Evolutionary conservation across 2,797 vertebrate species (phyloP).

Genomic region (Pristis pectinata): DNA sequence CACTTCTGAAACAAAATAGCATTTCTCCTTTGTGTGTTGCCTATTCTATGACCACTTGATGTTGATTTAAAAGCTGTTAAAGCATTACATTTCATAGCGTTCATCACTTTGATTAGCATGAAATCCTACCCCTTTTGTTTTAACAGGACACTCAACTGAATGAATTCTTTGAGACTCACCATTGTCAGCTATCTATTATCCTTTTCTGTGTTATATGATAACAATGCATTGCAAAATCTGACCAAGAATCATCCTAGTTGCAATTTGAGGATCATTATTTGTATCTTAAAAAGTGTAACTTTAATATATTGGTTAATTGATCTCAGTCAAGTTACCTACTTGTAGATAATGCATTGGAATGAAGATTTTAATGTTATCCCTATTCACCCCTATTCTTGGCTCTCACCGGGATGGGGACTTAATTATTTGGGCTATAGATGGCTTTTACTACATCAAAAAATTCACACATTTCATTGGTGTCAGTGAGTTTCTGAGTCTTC

Average conservation of each 20-base stretch:
- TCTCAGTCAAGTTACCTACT: neutral
- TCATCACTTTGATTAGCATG: neutral
- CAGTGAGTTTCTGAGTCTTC: too few species aligned
- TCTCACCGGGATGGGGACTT: too few species aligned
- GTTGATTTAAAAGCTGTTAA: neutral
- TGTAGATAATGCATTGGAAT: neutral
- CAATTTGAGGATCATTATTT: neutral
- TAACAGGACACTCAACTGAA: slow-evolving; percentile 7
- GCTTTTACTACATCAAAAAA: too few species aligned
- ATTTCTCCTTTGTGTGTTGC: neutral
- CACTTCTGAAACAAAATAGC: neutral
- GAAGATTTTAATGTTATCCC: neutral
- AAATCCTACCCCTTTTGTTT: neutral
- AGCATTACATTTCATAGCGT: neutral
- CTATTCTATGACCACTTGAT: neutral
- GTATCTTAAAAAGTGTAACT: neutral
- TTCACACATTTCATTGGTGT: too few species aligned
- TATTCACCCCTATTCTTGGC: too few species aligned
- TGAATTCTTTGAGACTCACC: neutral
- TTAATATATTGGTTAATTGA: neutral
- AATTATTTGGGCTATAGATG: too few species aligned
- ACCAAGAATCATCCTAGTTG: neutral
- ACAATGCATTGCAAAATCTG: neutral
- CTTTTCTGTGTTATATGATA: neutral
- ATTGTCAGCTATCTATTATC: neutral